Percentiles rank a stretch among this genome's conserved stretches.
Conservation (phyloP, 2,797 vertebrate species). For the Lateolabrax maculatus region DNA sequence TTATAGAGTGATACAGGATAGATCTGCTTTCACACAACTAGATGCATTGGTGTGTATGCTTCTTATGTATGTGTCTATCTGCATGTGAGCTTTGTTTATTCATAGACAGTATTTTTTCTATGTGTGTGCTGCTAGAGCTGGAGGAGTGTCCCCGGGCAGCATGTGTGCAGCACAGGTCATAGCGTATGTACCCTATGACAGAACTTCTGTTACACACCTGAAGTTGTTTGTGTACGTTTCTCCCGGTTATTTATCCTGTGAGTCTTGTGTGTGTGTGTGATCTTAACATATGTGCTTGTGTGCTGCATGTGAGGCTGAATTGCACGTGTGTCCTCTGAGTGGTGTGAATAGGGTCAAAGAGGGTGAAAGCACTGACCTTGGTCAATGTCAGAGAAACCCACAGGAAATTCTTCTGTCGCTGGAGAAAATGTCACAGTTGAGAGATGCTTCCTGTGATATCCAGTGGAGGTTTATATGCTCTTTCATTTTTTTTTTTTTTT, state of each 20-base stretch:
- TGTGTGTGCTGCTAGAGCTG: neutral
- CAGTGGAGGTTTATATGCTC: neutral
- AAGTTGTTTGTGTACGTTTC: conserved; percentile 10
- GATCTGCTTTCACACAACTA: conserved; percentile 24
- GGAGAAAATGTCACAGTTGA: conserved; percentile 37
- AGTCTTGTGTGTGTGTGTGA: neutral
- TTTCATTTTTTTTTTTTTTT: neutral
- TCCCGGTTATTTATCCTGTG: neutral
- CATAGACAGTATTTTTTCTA: neutral
- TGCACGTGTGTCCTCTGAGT: conserved; percentile 18
- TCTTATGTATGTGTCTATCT: conserved; percentile 1
- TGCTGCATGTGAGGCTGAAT: neutral
- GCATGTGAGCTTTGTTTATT: neutral
- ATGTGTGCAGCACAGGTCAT: conserved; percentile 33
- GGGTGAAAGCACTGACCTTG: conserved; percentile 32
- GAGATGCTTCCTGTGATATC: neutral
- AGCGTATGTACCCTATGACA: conserved; percentile 18
- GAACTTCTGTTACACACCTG: conserved; percentile 13
- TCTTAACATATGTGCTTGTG: neutral
- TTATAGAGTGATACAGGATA: conserved; percentile 13
- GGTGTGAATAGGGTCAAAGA: conserved; percentile 12
- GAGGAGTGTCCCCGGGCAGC: conserved; percentile 15
- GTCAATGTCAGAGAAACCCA: conserved; percentile 38
- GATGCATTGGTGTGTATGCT: neutral
- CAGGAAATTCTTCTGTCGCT: conserved; percentile 24